Conservation (phyloP, 2,113 vertebrate species). For the Silurus asotus region DNA sequence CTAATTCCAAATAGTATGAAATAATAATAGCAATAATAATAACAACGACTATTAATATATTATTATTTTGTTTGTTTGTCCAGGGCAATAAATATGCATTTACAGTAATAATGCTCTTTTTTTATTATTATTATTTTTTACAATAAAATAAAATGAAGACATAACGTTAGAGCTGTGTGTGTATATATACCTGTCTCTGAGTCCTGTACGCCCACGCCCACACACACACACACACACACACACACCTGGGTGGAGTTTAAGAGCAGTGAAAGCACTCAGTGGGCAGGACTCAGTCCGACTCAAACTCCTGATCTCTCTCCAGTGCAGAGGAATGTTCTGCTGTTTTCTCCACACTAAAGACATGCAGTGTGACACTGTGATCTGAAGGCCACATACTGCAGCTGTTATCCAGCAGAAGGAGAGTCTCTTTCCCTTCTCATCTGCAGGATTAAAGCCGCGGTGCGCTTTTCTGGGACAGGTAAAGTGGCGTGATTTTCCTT, state of each 20-base stretch:
- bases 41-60: no score
- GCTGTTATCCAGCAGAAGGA: background rate
- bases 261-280: constrained; percentile 47
- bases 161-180: background rate
- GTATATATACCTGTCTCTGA: background rate
- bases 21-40: no score
- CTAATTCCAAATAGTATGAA: no score
- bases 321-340: background rate
- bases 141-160: no score
- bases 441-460: background rate
- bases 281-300: constrained; percentile 61
- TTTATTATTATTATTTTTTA: no score
- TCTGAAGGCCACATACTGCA: background rate
- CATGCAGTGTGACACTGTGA: background rate
- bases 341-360: constrained; percentile 7
- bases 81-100: no score
- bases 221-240: constrained; percentile 38
- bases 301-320: constrained; percentile 17
- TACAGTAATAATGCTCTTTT: no score
- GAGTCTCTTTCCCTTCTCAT: background rate
- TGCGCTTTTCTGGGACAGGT: background rate
- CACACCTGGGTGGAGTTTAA: constrained; percentile 72
- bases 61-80: no score
- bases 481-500: background rate
- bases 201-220: background rate